phyloP scores from a whole-genome alignment of 2,888 invertebrate species.

The Neelides folsomi region DNA sequence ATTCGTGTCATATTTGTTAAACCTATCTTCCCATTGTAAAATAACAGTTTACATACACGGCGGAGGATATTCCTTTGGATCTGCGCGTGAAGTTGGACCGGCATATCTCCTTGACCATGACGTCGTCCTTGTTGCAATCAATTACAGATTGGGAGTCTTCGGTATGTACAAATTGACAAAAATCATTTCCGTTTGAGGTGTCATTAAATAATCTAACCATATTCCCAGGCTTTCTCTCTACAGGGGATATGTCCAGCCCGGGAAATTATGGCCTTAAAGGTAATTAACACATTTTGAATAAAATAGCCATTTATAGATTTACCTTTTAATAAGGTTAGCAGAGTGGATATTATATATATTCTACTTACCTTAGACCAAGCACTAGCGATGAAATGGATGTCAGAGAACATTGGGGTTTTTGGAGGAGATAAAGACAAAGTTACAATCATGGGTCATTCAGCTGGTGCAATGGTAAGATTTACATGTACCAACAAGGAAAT shows the following conservation, averaged over 20 bases:
- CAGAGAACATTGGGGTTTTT: slow-evolving; percentile 17
- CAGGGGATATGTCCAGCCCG: slow-evolving; percentile 10
- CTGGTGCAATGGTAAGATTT: slow-evolving; percentile 10
- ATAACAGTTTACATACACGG: no score
- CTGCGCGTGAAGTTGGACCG: slow-evolving; percentile 15
- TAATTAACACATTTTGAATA: neutral
- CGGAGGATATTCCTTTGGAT: neutral
- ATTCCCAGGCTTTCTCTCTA: slow-evolving; percentile 12
- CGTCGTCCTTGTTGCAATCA: slow-evolving; percentile 15
- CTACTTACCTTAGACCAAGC: slow-evolving; percentile 11
- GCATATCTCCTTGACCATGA: slow-evolving; percentile 11
- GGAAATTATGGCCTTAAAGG: slow-evolving; percentile 13
- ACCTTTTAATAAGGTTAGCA: no score
- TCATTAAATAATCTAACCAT: neutral
- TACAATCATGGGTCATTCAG: slow-evolving; percentile 17
- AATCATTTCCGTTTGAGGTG: neutral
- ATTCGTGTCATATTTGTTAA: no score
- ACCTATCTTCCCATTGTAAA: no score
- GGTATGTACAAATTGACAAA: slow-evolving; percentile 5
- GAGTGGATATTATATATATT: no score
- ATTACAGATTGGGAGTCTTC: slow-evolving; percentile 15
- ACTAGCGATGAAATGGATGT: slow-evolving; percentile 16
- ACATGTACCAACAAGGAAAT: no score
- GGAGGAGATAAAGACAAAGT: slow-evolving; percentile 14
- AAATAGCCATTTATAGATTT: no score